Evolutionary conservation across 2,888 invertebrate genomes (phyloP).

Genomic region (Eupithecia subumbrata): DNA sequence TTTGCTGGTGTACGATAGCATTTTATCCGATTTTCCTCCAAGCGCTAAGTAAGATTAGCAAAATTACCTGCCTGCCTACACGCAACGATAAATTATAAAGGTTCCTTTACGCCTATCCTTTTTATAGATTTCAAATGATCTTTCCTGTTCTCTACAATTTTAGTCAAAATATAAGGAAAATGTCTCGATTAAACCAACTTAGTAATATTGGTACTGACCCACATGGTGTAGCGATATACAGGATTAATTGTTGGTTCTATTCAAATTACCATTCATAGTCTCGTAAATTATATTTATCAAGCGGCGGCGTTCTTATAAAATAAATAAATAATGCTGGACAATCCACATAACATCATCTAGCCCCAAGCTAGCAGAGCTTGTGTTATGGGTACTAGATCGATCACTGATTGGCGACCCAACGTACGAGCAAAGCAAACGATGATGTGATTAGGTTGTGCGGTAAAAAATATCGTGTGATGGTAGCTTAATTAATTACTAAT

Average conservation of each 20-base stretch:
- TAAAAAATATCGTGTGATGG: not conserved
- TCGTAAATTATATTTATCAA: not conserved
- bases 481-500: no score
- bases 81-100: not conserved
- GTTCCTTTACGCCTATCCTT: not conserved
- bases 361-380: no score
- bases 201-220: not conserved
- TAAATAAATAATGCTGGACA: no score
- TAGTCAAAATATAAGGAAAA: not conserved
- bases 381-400: no score
- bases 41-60: not conserved
- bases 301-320: not conserved
- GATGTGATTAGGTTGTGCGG: not conserved
- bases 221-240: not conserved
- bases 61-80: constrained; percentile 4
- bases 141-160: not conserved
- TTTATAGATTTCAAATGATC: not conserved
- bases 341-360: no score
- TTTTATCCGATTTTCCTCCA: constrained; percentile 6
- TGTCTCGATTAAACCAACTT: not conserved
- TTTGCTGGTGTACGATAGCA: not conserved
- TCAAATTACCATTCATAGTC: not conserved
- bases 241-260: not conserved
- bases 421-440: not conserved
- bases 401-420: not conserved